phyloP scores from a whole-genome alignment of 1,140 invertebrate species.

The Doryteuthis pealeii region DNA sequence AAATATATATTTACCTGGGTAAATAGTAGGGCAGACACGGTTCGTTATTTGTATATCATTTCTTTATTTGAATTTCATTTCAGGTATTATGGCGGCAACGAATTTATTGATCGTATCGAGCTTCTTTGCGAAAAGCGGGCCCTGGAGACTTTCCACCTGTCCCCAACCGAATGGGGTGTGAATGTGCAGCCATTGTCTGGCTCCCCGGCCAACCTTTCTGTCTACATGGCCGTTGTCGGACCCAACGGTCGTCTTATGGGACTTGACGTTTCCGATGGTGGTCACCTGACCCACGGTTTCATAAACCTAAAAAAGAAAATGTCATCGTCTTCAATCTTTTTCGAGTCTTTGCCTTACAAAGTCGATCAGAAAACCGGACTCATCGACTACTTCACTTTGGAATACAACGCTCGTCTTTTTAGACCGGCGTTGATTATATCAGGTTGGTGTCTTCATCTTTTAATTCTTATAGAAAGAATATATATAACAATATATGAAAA shows the following conservation, averaged over 20 bases:
- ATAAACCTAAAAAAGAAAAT: slow-evolving; percentile 88
- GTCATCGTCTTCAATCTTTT: slow-evolving; percentile 95
- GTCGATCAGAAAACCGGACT: slow-evolving; percentile 81
- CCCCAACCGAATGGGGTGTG: slow-evolving; percentile 87
- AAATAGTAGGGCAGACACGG: no score
- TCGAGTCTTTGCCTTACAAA: slow-evolving; percentile 98
- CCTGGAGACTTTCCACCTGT: slow-evolving; percentile 79
- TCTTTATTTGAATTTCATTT: no score
- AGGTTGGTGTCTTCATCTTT: no score
- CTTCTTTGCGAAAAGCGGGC: slow-evolving; percentile 82
- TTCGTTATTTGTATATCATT: no score
- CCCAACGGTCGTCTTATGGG: slow-evolving; percentile 96
- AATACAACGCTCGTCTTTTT: slow-evolving; percentile 80
- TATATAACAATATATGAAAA: no score
- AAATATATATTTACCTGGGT: no score
- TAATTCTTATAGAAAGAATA: no score
- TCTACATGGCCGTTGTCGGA: slow-evolving; percentile 66
- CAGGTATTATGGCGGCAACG: slow-evolving; percentile 93
- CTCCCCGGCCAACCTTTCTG: slow-evolving; percentile 95
- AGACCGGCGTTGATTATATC: slow-evolving; percentile 92
- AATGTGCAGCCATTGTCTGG: slow-evolving; percentile 97
- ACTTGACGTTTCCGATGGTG: slow-evolving; percentile 92
- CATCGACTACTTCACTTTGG: slow-evolving; percentile 91
- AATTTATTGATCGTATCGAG: slow-evolving; percentile 94
- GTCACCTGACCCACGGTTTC: slow-evolving; percentile 91